These are phyloP conservation scores for Macrosteles quadrilineatus DNA, from an alignment of 1,140 invertebrate genomes.

Conservation along the genomic window DNA sequence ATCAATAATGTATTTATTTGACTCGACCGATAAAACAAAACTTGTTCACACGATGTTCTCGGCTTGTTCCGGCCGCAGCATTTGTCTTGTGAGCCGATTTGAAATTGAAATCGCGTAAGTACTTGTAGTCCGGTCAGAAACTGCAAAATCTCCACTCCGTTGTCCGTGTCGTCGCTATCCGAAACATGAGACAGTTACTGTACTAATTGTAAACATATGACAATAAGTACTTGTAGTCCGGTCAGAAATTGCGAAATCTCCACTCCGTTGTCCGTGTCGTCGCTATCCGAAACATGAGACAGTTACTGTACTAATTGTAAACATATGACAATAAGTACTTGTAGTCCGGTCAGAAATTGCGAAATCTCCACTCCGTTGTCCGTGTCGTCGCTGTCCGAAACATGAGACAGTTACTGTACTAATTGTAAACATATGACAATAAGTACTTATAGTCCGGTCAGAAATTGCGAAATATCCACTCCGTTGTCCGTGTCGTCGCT, in stretches of 20 bases:
- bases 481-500: too few relatives aligned
- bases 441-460: background rate
- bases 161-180: too few relatives aligned
- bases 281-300: too few relatives aligned
- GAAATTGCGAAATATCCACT: background rate
- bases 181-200: too few relatives aligned
- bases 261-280: too few relatives aligned
- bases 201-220: too few relatives aligned
- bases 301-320: too few relatives aligned
- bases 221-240: background rate
- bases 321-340: background rate
- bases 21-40: slow-evolving; percentile 12
- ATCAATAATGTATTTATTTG: slow-evolving; percentile 17
- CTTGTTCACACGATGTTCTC: slow-evolving; percentile 3
- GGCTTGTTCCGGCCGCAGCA: background rate
- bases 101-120: background rate
- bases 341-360: background rate
- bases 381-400: too few relatives aligned
- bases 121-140: background rate
- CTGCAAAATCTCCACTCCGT: too few relatives aligned
- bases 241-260: background rate
- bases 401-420: too few relatives aligned
- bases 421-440: too few relatives aligned
- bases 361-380: too few relatives aligned
- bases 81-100: background rate